Percentiles rank a stretch among this genome's conserved stretches.
These are phyloP conservation scores for Drosophila infuscata DNA, from an alignment of 2,888 invertebrate genomes.

Conservation along the genomic window DNA sequence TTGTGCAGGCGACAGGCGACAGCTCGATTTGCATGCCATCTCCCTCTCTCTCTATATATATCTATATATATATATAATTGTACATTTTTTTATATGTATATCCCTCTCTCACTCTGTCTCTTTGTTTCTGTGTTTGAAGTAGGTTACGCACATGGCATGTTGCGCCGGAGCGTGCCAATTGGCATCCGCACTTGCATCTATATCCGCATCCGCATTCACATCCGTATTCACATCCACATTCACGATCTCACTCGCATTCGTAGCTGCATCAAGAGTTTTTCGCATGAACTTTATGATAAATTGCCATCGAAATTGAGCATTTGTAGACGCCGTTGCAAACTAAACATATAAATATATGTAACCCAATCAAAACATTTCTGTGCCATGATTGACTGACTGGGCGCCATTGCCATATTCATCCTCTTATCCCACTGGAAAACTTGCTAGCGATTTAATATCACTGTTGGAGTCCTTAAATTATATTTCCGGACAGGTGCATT, in stretches of 20 bases:
- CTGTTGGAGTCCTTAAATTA: slow-evolving; percentile 34
- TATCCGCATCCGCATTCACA: slow-evolving; percentile 31
- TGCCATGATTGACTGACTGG: slow-evolving; percentile 49
- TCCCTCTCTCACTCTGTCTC: slow-evolving; percentile 17
- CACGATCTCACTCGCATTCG: slow-evolving; percentile 14
- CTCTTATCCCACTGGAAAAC: slow-evolving; percentile 26
- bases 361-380: slow-evolving; percentile 68
- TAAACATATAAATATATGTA: slow-evolving; percentile 15
- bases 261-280: slow-evolving; percentile 21
- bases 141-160: slow-evolving; percentile 74
- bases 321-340: slow-evolving; percentile 30
- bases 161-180: slow-evolving; percentile 67
- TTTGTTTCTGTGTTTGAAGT: slow-evolving; percentile 54
- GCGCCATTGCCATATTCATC: slow-evolving; percentile 31
- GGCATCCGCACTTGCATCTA: slow-evolving; percentile 38
- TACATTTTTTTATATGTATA: background rate
- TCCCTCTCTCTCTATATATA: background rate
- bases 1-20: slow-evolving; percentile 69
- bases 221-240: slow-evolving; percentile 15
- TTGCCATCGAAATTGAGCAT: slow-evolving; percentile 50
- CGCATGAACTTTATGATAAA: slow-evolving; percentile 52
- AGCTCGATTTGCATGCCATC: slow-evolving; percentile 74
- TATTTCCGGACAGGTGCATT: slow-evolving; percentile 47
- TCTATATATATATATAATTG: background rate
- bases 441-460: slow-evolving; percentile 45